These are phyloP conservation scores for Ernsta delagoae DNA, from an alignment of 2,888 invertebrate species.

Conservation along the genomic window DNA sequence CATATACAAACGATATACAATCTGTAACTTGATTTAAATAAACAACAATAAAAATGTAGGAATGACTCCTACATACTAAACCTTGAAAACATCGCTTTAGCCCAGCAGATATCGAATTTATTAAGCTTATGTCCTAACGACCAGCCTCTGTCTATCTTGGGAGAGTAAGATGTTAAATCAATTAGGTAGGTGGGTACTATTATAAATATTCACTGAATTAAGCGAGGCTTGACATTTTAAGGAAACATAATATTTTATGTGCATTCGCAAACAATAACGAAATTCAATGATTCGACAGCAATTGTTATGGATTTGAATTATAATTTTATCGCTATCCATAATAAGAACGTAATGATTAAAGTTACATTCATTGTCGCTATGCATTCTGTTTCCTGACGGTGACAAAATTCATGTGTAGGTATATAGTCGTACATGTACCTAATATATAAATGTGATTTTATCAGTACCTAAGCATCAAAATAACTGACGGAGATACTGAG, in stretches of 20 bases:
- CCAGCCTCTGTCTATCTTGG: constrained; percentile 20
- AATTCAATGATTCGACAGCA: constrained; percentile 1
- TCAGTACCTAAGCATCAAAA: too few relatives aligned
- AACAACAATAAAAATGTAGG: not conserved
- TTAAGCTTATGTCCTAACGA: constrained; percentile 11
- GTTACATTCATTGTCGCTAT: not conserved
- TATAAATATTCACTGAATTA: not conserved
- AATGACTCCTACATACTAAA: not conserved
- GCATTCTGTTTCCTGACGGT: not conserved
- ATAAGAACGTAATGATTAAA: constrained; percentile 2
- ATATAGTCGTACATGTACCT: not conserved
- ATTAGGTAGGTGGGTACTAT: too few relatives aligned
- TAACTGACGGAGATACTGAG: too few relatives aligned
- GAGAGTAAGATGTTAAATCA: constrained; percentile 17
- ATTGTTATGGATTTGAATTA: constrained; percentile 9
- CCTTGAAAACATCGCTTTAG: not conserved
- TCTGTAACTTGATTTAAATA: too few relatives aligned
- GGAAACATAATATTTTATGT: constrained; percentile 18
- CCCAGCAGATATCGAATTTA: constrained; percentile 16
- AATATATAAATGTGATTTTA: not conserved
- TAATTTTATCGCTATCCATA: constrained; percentile 9
- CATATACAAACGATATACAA: too few relatives aligned
- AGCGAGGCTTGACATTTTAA: constrained; percentile 3
- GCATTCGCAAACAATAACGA: constrained; percentile 7
- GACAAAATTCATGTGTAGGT: not conserved